Evolutionary conservation across 2,888 invertebrate species (phyloP).

Genomic region (Tineola bisselliella): DNA sequence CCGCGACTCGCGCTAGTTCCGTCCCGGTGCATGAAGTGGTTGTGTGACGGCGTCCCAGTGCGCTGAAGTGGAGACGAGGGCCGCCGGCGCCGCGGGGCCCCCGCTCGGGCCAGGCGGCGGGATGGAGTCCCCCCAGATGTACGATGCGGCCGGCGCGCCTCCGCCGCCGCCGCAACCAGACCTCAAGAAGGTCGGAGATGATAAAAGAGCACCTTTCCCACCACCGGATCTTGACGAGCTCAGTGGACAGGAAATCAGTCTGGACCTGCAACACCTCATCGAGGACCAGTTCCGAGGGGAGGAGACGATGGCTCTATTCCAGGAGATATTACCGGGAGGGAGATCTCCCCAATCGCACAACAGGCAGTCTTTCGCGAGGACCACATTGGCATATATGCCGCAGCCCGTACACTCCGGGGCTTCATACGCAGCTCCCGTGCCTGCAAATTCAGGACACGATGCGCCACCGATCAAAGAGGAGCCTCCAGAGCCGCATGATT

Average conservation of each 20-base stretch:
- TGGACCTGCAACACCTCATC: constrained; percentile 91
- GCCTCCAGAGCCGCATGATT: constrained; percentile 83
- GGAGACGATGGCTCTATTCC: constrained; percentile 78
- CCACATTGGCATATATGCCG: constrained; percentile 89
- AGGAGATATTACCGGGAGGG: constrained; percentile 78
- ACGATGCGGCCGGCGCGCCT: constrained; percentile 75
- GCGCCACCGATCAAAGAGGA: constrained; percentile 88
- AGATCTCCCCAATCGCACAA: constrained; percentile 35
- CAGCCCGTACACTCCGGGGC: constrained; percentile 89
- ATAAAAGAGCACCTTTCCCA: constrained; percentile 77
- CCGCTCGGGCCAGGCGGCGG: constrained; percentile 58
- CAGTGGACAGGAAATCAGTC: constrained; percentile 90
- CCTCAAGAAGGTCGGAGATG: constrained; percentile 68
- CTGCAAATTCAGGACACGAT: constrained; percentile 69
- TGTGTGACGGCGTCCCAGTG: constrained; percentile 48
- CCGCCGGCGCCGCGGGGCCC: constrained; percentile 57
- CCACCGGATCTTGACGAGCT: constrained; percentile 88
- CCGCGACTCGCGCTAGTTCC: background rate
- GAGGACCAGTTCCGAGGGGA: constrained; percentile 91
- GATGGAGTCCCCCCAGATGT: constrained; percentile 90
- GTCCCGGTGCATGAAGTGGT: constrained; percentile 41
- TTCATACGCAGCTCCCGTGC: constrained; percentile 67
- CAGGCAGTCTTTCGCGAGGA: constrained; percentile 64
- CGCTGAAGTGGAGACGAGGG: constrained; percentile 56
- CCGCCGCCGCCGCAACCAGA: constrained; percentile 72